Evolutionary conservation across 2,888 invertebrate species (phyloP).

Genomic region (Torymus tubicola): DNA sequence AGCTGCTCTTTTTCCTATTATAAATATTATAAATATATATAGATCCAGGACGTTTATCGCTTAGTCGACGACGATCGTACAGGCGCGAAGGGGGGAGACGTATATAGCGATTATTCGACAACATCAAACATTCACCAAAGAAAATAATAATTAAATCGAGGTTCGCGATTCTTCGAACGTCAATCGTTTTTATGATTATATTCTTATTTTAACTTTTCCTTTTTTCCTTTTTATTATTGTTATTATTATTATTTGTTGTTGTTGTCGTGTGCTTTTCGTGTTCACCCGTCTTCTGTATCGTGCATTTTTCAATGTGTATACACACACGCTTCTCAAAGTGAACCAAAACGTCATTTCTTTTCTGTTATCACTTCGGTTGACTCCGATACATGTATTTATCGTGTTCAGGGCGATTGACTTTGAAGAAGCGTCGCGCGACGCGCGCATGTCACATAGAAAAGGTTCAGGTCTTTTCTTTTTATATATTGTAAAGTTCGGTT

Average conservation of each 20-base stretch:
- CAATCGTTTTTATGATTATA: conserved; percentile 13
- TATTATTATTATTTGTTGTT: background rate
- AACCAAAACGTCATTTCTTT: background rate
- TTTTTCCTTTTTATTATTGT: background rate
- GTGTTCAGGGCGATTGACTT: conserved; percentile 4
- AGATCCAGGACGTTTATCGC: background rate
- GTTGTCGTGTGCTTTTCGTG: conserved; percentile 8
- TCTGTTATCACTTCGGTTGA: background rate
- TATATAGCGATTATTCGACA: background rate
- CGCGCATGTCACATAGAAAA: conserved; percentile 1
- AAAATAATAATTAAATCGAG: conserved; percentile 5
- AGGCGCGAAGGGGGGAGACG: background rate
- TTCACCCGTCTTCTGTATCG: background rate
- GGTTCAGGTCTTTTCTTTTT: conserved; percentile 15
- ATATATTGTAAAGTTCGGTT: conserved; percentile 3
- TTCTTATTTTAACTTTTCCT: background rate
- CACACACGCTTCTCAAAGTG: background rate
- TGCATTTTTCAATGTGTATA: background rate
- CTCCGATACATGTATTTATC: too few species aligned
- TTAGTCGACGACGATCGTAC: conserved; percentile 8
- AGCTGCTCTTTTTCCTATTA: conserved; percentile 37
- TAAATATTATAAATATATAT: background rate
- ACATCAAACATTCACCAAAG: background rate
- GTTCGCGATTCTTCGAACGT: conserved; percentile 35
- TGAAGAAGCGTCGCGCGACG: conserved; percentile 13